Evolutionary conservation across 2,888 invertebrate species (phyloP).

Genomic region (Euspilapteryx auroguttella): DNA sequence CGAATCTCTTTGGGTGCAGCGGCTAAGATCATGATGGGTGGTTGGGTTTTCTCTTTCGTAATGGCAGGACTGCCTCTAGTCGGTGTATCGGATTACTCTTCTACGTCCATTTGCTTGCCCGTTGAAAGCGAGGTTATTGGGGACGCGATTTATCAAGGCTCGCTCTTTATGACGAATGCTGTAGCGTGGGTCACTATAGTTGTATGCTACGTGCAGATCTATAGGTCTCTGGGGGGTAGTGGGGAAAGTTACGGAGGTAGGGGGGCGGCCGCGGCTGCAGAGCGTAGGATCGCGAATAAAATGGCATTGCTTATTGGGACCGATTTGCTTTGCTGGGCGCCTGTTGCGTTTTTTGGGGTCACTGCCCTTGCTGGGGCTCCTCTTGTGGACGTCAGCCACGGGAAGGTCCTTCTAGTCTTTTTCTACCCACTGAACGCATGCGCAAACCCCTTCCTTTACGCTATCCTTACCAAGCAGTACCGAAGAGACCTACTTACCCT

Average conservation of each 20-base stretch:
- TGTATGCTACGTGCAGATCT: slow-evolving; percentile 84
- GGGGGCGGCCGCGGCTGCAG: slow-evolving; percentile 65
- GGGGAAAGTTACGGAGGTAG: slow-evolving; percentile 67
- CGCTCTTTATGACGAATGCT: slow-evolving; percentile 75
- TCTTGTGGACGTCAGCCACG: slow-evolving; percentile 78
- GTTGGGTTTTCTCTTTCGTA: slow-evolving; percentile 76
- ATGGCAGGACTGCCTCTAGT: slow-evolving; percentile 80
- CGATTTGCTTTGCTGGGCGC: slow-evolving; percentile 83
- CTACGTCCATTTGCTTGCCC: slow-evolving; percentile 84
- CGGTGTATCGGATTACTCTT: slow-evolving; percentile 86
- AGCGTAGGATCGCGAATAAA: slow-evolving; percentile 80
- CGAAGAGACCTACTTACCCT: slow-evolving; percentile 72
- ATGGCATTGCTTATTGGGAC: slow-evolving; percentile 90
- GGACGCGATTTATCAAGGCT: slow-evolving; percentile 74
- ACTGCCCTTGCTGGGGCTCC: slow-evolving; percentile 85
- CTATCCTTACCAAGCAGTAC: slow-evolving; percentile 86
- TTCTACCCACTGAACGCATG: slow-evolving; percentile 91
- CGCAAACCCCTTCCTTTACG: slow-evolving; percentile 91
- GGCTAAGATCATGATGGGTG: slow-evolving; percentile 73
- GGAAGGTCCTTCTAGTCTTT: slow-evolving; percentile 82
- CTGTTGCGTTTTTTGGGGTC: slow-evolving; percentile 86
- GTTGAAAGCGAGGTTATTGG: slow-evolving; percentile 73
- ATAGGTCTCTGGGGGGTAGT: slow-evolving; percentile 74
- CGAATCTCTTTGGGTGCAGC: slow-evolving; percentile 74
- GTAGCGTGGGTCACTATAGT: slow-evolving; percentile 82